Evolutionary conservation across 2,797 vertebrate genomes (phyloP).

Genomic region (Dendrocincla tyrannina): DNA sequence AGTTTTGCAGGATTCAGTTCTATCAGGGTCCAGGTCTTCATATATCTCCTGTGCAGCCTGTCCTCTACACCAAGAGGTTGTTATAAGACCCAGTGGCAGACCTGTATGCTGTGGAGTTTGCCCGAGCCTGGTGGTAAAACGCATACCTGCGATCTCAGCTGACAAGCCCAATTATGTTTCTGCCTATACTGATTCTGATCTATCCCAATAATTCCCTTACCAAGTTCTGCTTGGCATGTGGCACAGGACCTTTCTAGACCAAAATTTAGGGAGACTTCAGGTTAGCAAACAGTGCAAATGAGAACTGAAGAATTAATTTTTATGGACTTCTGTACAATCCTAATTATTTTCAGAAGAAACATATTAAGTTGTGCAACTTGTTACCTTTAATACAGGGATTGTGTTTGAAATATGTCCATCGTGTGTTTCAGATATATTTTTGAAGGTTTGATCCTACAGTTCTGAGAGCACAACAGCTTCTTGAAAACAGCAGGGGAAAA

Average conservation of each 20-base stretch:
- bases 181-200: neutral
- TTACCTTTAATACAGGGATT: neutral
- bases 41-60: neutral
- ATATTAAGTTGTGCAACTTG: neutral
- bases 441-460: neutral
- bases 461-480: neutral
- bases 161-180: neutral
- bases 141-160: accelerated
- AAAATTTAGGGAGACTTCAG: neutral
- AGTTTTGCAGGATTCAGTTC: neutral
- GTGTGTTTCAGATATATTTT: neutral
- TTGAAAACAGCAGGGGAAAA: neutral
- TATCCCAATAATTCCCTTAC: neutral
- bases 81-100: neutral
- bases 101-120: neutral
- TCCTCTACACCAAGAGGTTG: neutral
- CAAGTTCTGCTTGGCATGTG: neutral
- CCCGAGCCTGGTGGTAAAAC: neutral
- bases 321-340: neutral
- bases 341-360: neutral
- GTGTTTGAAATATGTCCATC: neutral
- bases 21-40: neutral
- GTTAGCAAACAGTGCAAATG: neutral
- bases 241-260: neutral
- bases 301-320: neutral